phyloP scores from a whole-genome alignment of 2,888 invertebrate species.

The Ormia ochracea region DNA sequence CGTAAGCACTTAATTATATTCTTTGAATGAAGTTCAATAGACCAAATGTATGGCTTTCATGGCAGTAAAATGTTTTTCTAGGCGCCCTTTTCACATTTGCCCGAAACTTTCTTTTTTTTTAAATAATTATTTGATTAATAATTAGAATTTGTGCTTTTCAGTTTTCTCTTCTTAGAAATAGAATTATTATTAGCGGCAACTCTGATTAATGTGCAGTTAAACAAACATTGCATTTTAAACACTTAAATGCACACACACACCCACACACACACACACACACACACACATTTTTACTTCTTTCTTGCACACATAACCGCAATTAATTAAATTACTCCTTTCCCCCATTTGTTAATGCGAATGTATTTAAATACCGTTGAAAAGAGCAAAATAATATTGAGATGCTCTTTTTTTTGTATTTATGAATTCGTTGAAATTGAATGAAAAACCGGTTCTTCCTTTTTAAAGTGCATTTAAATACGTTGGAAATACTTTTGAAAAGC shows the following conservation, averaged over 20 bases:
- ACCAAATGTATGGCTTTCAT: no score
- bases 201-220: slow-evolving; percentile 5
- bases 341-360: not conserved
- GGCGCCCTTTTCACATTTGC: no score
- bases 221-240: slow-evolving; percentile 31
- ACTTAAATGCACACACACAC: not conserved
- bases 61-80: no score
- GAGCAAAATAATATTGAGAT: not conserved
- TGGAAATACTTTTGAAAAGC: not conserved
- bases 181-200: not conserved
- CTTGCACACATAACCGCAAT: slow-evolving; percentile 34
- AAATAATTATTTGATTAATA: no score
- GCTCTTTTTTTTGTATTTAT: not conserved
- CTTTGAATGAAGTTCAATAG: no score
- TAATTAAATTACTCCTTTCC: slow-evolving; percentile 45
- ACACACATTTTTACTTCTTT: not conserved
- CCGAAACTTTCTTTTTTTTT: no score
- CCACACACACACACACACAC: not conserved
- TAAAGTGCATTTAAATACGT: not conserved
- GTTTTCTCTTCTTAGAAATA: not conserved
- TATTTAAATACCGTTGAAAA: slow-evolving; percentile 3
- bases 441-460: not conserved
- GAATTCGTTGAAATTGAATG: not conserved
- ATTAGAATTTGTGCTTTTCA: no score
- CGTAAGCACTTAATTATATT: no score